Percentiles rank a stretch among this genome's conserved stretches.
These are phyloP conservation scores for Poeciliopsis presidionis DNA, from an alignment of 2,797 vertebrate genomes.

Conservation along the genomic window DNA sequence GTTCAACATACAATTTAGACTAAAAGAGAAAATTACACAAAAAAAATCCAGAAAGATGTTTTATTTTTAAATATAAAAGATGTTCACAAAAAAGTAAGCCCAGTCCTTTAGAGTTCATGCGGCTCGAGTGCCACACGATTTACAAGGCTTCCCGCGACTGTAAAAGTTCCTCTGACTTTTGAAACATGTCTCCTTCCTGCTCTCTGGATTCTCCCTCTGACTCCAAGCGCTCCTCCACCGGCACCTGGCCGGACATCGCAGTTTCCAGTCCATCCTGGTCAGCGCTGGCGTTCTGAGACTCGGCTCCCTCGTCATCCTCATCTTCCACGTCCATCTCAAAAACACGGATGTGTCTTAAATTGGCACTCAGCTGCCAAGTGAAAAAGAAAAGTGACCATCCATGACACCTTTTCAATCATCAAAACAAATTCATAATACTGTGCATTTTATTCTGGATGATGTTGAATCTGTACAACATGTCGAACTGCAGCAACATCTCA, in stretches of 20 bases:
- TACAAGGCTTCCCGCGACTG: conserved; percentile 68
- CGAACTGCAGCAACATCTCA: neutral
- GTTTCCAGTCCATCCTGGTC: conserved; percentile 83
- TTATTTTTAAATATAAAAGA: conserved; percentile 3
- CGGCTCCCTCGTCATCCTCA: conserved; percentile 91
- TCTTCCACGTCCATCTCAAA: conserved; percentile 99
- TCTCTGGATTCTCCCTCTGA: conserved; percentile 34
- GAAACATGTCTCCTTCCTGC: conserved; percentile 23
- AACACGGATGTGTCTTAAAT: conserved; percentile 92
- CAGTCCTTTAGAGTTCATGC: neutral
- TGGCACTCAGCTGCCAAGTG: conserved; percentile 87
- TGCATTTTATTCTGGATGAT: neutral
- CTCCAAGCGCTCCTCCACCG: conserved; percentile 43
- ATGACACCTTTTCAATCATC: neutral
- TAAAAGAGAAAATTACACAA: neutral
- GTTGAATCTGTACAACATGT: neutral
- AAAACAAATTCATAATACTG: neutral
- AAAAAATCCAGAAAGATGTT: neutral
- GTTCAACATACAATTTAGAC: neutral
- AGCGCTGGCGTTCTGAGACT: conserved; percentile 78
- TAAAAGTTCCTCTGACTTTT: conserved; percentile 58
- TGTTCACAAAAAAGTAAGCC: neutral
- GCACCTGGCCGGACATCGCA: conserved; percentile 66
- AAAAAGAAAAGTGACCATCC: neutral
- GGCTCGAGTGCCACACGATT: conserved; percentile 34